Conservation (phyloP, 64 coral and sea anemone genomes). For the Exaiptasia diaphana region DNA sequence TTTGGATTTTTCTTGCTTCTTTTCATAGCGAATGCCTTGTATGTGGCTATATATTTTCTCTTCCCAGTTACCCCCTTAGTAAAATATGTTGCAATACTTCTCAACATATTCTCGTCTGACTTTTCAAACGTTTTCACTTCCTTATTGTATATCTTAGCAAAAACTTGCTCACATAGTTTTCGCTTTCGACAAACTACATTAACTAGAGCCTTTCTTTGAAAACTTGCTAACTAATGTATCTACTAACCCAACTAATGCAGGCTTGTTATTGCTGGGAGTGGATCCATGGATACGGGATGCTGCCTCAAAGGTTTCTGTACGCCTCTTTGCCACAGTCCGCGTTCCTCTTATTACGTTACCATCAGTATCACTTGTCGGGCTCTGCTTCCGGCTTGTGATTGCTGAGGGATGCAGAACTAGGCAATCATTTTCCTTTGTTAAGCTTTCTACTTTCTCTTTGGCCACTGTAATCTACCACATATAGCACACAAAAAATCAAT, state of each 20-base stretch:
- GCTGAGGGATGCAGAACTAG: slow-evolving; percentile 35
- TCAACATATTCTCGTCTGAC: slow-evolving; percentile 50
- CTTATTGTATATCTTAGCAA: slow-evolving; percentile 60
- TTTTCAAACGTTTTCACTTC: slow-evolving; percentile 55
- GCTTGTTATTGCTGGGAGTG: slow-evolving; percentile 30
- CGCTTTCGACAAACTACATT: slow-evolving; percentile 56
- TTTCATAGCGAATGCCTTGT: slow-evolving; percentile 20
- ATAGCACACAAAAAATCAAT: too few species aligned
- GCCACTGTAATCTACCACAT: not conserved
- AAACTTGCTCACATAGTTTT: slow-evolving; percentile 67
- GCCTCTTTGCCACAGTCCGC: slow-evolving; percentile 43
- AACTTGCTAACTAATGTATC: slow-evolving; percentile 51
- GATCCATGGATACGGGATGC: slow-evolving; percentile 64
- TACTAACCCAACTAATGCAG: slow-evolving; percentile 62
- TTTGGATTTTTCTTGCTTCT: slow-evolving; percentile 34
- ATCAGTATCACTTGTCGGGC: slow-evolving; percentile 35
- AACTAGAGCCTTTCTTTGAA: slow-evolving; percentile 33
- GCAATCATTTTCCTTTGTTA: slow-evolving; percentile 17
- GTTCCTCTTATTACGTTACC: slow-evolving; percentile 32
- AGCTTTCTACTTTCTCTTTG: not conserved
- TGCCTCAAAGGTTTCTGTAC: slow-evolving; percentile 42
- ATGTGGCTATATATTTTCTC: slow-evolving; percentile 44
- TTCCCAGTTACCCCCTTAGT: slow-evolving; percentile 71
- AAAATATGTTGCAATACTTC: slow-evolving; percentile 69
- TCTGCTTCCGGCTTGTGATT: slow-evolving; percentile 25